A percentile compares a stretch with the other conserved stretches of the same genome.
Conservation (phyloP, 2,888 invertebrate species). For the Cheilosia urbana region DNA sequence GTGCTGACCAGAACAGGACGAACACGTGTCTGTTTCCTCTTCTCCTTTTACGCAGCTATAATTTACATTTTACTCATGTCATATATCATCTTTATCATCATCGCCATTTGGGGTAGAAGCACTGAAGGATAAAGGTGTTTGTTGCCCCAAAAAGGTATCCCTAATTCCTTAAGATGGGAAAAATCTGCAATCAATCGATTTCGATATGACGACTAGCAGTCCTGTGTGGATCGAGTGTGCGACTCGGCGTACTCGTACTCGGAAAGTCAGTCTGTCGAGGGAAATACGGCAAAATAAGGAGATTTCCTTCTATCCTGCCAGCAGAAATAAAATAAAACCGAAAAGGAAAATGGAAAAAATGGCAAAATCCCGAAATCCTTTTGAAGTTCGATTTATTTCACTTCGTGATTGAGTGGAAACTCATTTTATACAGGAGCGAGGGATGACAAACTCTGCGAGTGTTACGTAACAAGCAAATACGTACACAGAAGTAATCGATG, state of each 20-base stretch:
- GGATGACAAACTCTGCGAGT: constrained; percentile 23
- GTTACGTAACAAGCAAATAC: constrained; percentile 55
- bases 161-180: constrained; percentile 53
- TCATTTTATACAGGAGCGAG: constrained; percentile 63
- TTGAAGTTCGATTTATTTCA: constrained; percentile 75
- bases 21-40: background rate
- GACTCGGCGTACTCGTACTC: background rate
- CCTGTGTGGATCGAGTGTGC: constrained; percentile 9
- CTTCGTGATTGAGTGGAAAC: constrained; percentile 74
- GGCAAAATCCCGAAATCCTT: constrained; percentile 74
- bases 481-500: constrained; percentile 50
- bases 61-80: background rate
- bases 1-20: constrained; percentile 25
- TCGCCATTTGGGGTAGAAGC: background rate
- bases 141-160: constrained; percentile 53
- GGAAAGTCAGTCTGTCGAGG: background rate
- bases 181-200: constrained; percentile 53
- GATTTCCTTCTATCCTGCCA: constrained; percentile 25
- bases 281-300: constrained; percentile 34
- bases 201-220: constrained; percentile 41
- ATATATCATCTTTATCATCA: constrained; percentile 15
- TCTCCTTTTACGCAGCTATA: background rate
- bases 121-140: constrained; percentile 28
- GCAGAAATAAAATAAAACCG: background rate
- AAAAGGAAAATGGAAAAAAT: constrained; percentile 63